Conservation (phyloP, 2,797 vertebrate species). For the Lacerta viridis region DNA sequence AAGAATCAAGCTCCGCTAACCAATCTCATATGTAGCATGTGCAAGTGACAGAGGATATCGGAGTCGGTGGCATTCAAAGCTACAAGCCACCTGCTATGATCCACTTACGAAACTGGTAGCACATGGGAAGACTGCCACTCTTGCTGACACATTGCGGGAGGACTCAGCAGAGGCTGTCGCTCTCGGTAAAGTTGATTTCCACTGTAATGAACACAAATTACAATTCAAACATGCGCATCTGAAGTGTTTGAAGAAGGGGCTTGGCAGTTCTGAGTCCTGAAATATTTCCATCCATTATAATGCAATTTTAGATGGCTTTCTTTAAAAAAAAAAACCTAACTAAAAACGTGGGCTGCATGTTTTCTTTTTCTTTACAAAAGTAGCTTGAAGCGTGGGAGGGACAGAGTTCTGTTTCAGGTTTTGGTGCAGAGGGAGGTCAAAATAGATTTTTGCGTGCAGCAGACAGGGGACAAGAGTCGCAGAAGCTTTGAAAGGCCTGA, state of each 20-base stretch:
- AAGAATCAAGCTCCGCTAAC: constrained; percentile 55
- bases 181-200: constrained; percentile 41
- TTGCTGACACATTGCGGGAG: constrained; percentile 47
- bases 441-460: not conserved
- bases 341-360: not conserved
- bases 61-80: constrained; percentile 37
- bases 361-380: not conserved
- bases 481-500: not conserved
- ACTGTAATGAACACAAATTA: constrained; percentile 50
- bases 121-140: constrained; percentile 53
- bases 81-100: constrained; percentile 51
- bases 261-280: constrained; percentile 45
- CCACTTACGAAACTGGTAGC: constrained; percentile 41
- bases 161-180: constrained; percentile 52
- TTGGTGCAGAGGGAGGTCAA: not conserved
- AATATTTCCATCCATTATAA: constrained; percentile 39
- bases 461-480: not conserved
- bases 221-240: constrained; percentile 49
- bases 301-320: constrained; percentile 19
- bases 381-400: not conserved
- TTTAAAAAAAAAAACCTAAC: not conserved
- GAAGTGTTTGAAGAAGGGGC: constrained; percentile 14
- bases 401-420: not conserved
- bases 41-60: constrained; percentile 70
- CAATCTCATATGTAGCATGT: constrained; percentile 41